phyloP scores from a whole-genome alignment of 2,113 vertebrate genomes.

The Toxostoma redivivum region DNA sequence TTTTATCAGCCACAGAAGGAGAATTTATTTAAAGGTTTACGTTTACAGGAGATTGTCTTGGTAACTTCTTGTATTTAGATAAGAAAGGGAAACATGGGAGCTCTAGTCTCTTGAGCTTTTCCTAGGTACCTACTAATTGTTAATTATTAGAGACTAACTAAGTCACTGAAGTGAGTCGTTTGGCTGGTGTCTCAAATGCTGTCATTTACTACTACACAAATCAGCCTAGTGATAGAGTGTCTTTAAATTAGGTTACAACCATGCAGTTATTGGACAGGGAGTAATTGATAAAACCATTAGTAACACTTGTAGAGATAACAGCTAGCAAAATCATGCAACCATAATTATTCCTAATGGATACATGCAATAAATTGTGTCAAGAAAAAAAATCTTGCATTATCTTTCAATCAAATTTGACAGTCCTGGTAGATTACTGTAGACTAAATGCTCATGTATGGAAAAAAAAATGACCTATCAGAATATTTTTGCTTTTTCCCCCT shows the following conservation, averaged over 20 bases:
- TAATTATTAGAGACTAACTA: conserved; percentile 87
- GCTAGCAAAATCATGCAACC: conserved; percentile 93
- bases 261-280: conserved; percentile 92
- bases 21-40: conserved; percentile 17
- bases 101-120: conserved; percentile 72
- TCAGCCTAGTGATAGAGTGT: conserved; percentile 87
- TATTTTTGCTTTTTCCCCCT: conserved; percentile 33
- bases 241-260: conserved; percentile 95
- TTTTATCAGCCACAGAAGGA: not conserved
- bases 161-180: conserved; percentile 85
- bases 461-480: conserved; percentile 73
- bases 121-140: conserved; percentile 81
- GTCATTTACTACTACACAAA: conserved; percentile 90
- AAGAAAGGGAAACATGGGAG: conserved; percentile 57
- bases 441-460: conserved; percentile 68
- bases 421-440: conserved; percentile 75
- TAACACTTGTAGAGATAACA: conserved; percentile 99
- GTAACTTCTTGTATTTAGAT: conserved; percentile 62
- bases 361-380: conserved; percentile 92
- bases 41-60: not conserved
- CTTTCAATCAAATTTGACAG: conserved; percentile 86
- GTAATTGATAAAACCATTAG: conserved; percentile 99
- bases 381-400: conserved; percentile 82
- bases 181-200: conserved; percentile 84
- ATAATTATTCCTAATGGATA: conserved; percentile 97